These are phyloP conservation scores for Ischnus inquisitorius DNA, from an alignment of 2,888 invertebrate genomes.

Conservation along the genomic window DNA sequence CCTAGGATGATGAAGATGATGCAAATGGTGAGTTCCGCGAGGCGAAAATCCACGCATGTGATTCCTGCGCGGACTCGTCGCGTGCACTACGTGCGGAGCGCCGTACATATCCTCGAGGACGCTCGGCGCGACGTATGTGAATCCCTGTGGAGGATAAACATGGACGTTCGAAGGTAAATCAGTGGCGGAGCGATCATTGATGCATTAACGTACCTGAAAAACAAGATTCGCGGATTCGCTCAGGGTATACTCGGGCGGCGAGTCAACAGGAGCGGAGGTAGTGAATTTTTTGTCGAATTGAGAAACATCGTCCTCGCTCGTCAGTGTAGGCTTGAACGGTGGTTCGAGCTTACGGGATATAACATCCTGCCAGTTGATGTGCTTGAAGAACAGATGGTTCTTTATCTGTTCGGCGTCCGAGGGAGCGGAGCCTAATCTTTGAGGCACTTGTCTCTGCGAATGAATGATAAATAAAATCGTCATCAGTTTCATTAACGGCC, in stretches of 20 bases:
- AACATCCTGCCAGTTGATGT: constrained; percentile 97
- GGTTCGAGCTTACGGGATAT: constrained; percentile 95
- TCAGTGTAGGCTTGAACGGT: constrained; percentile 97
- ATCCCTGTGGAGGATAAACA: constrained; percentile 91
- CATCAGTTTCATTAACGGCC: not conserved
- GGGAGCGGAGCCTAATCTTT: constrained; percentile 94
- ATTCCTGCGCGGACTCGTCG: constrained; percentile 93
- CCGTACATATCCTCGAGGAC: constrained; percentile 95
- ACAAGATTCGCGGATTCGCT: constrained; percentile 98
- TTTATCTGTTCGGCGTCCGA: constrained; percentile 96
- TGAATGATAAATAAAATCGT: constrained; percentile 44
- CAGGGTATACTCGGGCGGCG: constrained; percentile 96
- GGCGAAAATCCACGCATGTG: constrained; percentile 81
- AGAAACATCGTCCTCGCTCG: constrained; percentile 97
- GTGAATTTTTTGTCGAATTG: constrained; percentile 99
- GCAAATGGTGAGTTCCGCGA: constrained; percentile 74
- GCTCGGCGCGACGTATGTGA: constrained; percentile 99
- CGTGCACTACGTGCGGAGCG: constrained; percentile 92
- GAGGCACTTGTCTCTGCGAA: constrained; percentile 89
- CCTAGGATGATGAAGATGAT: constrained; percentile 74
- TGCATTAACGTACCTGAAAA: constrained; percentile 90
- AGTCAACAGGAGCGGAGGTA: constrained; percentile 98
- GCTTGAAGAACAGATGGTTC: constrained; percentile 96
- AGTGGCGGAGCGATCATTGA: not conserved
- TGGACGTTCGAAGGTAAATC: not conserved